These are phyloP conservation scores for Lasiommata megera DNA, from an alignment of 2,888 invertebrate species.

Conservation along the genomic window DNA sequence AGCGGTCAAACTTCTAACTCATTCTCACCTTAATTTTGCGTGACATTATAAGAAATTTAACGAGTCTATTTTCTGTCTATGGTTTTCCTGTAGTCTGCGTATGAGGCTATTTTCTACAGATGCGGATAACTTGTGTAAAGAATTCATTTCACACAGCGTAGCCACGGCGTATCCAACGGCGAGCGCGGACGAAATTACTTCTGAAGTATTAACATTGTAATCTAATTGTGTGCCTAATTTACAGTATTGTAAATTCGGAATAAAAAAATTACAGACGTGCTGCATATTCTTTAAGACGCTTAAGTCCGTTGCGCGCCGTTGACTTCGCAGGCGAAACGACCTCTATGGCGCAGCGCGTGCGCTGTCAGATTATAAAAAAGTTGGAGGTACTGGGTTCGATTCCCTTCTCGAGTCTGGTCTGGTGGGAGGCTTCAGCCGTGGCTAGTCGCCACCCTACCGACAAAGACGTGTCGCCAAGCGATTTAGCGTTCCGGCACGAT, in stretches of 20 bases:
- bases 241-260: background rate
- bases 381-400: too few relatives aligned
- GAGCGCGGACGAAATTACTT: conserved; percentile 1
- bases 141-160: conserved; percentile 16
- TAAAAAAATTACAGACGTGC: background rate
- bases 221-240: conserved; percentile 10
- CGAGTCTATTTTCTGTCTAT: background rate
- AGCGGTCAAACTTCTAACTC: too few relatives aligned
- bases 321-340: background rate
- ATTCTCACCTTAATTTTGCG: too few relatives aligned
- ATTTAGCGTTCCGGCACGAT: too few relatives aligned
- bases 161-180: conserved; percentile 6
- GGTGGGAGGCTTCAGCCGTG: too few relatives aligned
- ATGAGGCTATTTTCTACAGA: conserved; percentile 5
- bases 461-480: too few relatives aligned
- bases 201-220: background rate
- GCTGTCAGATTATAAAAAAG: too few relatives aligned
- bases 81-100: background rate
- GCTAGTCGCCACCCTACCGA: too few relatives aligned
- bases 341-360: too few relatives aligned
- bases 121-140: conserved; percentile 12
- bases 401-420: too few relatives aligned
- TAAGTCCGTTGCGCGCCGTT: background rate
- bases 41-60: background rate
- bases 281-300: background rate